phyloP scores from a whole-genome alignment of 2,113 vertebrate genomes.

The Odontophorus gujanensis region DNA sequence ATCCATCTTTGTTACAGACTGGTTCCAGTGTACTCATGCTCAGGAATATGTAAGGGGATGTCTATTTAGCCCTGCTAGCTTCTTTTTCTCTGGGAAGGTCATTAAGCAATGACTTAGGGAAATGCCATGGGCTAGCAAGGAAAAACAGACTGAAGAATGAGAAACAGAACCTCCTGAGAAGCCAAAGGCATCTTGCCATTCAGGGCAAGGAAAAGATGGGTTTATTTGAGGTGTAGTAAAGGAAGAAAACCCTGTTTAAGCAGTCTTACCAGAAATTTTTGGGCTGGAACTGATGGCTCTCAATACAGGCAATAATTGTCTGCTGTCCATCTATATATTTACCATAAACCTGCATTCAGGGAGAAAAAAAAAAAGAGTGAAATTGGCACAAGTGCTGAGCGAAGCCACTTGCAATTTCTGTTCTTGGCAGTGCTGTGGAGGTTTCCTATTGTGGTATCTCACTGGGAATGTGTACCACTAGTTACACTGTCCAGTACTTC shows the following conservation, averaged over 20 bases:
- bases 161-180: not conserved
- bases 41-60: not conserved
- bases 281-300: constrained; percentile 96
- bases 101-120: not conserved
- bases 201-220: not conserved
- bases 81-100: not conserved
- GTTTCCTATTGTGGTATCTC: not conserved
- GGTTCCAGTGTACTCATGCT: not conserved
- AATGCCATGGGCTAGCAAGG: not conserved
- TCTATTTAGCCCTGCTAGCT: not conserved
- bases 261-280: constrained; percentile 94
- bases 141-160: not conserved
- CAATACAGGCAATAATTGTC: constrained; percentile 95
- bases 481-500: not conserved
- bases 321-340: constrained; percentile 96
- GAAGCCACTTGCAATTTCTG: not conserved
- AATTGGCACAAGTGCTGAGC: not conserved
- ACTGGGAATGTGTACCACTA: not conserved
- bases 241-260: constrained; percentile 3
- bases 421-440: not conserved
- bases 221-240: not conserved
- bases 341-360: constrained; percentile 88
- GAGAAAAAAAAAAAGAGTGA: constrained; percentile 43
- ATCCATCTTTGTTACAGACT: not conserved
- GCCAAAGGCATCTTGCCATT: not conserved